Base-by-base conservation (phyloP, 2,797 vertebrate species). In the Premnoplex brunnescens region DNA sequence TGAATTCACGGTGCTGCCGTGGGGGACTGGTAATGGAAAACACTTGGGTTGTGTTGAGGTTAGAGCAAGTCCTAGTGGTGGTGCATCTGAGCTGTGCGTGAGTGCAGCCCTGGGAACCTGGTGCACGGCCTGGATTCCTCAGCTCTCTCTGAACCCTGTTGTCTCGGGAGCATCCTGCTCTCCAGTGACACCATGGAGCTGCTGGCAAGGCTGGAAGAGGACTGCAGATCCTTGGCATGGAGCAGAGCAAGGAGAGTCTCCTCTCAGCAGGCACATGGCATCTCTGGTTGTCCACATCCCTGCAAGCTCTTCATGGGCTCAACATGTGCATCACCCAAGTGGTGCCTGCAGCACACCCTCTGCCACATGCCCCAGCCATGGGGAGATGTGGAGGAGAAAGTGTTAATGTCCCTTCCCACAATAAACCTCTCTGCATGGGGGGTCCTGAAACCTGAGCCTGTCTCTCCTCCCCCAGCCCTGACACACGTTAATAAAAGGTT, bases 341-440 rank as follows among this genome's bases (percentile, higher is more conserved):
- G 41, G 78, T 71, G 73, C 74, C 94, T 80, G 74, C 91, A 68
- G 63, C 68, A 9, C 85, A 59, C 22, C 7, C 77, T 75, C n/a
- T 95, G 52, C 85, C 88, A 63, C 88, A 92, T 69, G 74, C 49
- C 95, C 88, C 69, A 49, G 58, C 88, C 92, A 11, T 15, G 74
- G 88, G 95, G 93, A 97, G 94, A 91, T 43, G 67, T 73, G 97
- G 96, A 88, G 95, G 91, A 96, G 96, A 98, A 97, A 95, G 93
- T 96, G 96, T 97, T 98, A 95, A 97, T 97, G 97, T 97, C 97
- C 97, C 97, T 94, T 96, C 96, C 97, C 97, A 96, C 93, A 97
- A 75, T 98, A 96, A 97, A 97, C 97, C 94, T 97, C 95, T 93
- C 95, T 95, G 91, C 95, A 95, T 94, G 94, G 96, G 96, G 97